Base-by-base conservation (phyloP, 2,888 invertebrate species). In the Oligia fasciuncula region DNA sequence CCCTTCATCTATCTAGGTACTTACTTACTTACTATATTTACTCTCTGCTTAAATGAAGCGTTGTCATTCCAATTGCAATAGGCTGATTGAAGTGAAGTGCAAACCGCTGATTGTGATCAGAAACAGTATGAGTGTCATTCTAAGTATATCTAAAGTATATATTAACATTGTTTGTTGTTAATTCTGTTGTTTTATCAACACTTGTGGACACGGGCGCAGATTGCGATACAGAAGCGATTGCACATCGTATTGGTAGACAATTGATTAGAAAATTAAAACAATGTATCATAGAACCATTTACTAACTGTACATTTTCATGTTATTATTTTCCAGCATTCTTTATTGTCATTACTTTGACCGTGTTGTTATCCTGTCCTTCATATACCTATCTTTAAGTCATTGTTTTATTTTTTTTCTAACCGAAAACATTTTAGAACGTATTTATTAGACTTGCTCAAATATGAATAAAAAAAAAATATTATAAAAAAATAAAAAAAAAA, bases 141-240 rank as follows among this genome's bases (percentile, higher is more conserved):
- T 19, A 19, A 46, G 69, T 78, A 29, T 54, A 43, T 63, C 13
- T 69, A 2, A 65, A 70, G 57, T 11, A 49, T 5, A 35, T 68
- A 76, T 40, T 40, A 29, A 43, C 29, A 69, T 60, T 57, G 9
- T 54, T 46, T 62, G 23, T 4, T 19, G 3, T 43, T 9, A 0
- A 35, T 29, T 40, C n/a, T 57, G 11, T 69, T 80, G 35, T 69
- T 65, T 51, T 51, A 80, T 83, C 57, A 65, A 83, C 77, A 77
- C 77, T 80, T 83, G 23, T 40, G 54, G 14, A 35, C 70, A 29
- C 49, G 57, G 19, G 11, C 40, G 17, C 40, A 14, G 54, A 80
- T 63, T 80, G 35, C n/a, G 14, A 62, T 14, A 40, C 35, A 19
- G 13, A 46, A 73, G 54, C 62, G n/a, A 62, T 80, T 80, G 51